Percentiles rank a stretch among this genome's conserved stretches.
phyloP scores from a whole-genome alignment of 2,113 vertebrate genomes.

The Petaurus breviceps region DNA sequence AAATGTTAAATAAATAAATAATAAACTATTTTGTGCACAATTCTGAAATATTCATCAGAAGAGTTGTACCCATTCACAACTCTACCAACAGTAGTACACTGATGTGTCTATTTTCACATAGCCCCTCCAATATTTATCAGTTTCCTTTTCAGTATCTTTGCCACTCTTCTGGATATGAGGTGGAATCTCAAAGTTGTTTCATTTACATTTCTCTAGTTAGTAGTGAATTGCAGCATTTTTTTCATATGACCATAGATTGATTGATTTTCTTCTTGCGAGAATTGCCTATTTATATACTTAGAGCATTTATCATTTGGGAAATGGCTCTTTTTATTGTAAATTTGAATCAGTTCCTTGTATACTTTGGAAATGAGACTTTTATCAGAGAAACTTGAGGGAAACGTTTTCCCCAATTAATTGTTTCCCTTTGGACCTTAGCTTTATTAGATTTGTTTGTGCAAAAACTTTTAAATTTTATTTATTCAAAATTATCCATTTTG shows the following conservation, averaged over 20 bases:
- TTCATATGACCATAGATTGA: background rate
- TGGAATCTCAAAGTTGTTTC: background rate
- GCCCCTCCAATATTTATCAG: background rate
- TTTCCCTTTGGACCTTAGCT: background rate
- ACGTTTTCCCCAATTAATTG: background rate
- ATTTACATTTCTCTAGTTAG: background rate
- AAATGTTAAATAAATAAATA: no score
- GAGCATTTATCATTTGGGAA: background rate
- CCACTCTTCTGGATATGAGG: background rate
- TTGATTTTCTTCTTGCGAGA: background rate
- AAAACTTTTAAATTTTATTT: background rate
- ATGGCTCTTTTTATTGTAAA: background rate
- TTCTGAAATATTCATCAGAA: background rate
- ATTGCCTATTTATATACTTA: background rate
- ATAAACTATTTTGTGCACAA: background rate
- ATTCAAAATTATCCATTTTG: no score
- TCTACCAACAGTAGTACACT: background rate
- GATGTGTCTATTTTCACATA: background rate
- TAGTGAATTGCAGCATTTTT: no score
- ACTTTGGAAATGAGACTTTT: background rate
- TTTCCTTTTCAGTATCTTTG: background rate
- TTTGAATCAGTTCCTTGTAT: background rate
- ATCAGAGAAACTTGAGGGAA: background rate
- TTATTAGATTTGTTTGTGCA: background rate
- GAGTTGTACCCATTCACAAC: background rate